Conservation (phyloP, 1,140 invertebrate genomes). For the Drosophila ficusphila region DNA sequence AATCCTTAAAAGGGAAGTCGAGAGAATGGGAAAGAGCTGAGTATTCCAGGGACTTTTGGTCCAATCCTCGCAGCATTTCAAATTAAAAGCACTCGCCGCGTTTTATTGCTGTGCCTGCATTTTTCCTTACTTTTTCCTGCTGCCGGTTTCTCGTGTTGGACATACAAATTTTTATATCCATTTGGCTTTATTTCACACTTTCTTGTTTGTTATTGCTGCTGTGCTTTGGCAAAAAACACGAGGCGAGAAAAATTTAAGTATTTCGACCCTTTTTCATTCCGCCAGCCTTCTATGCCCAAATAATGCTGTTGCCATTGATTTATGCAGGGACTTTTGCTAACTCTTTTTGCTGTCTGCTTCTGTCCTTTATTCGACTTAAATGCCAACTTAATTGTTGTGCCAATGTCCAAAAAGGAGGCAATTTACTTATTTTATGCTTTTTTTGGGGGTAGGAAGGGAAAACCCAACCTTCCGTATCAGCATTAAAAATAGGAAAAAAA, state of each 20-base stretch:
- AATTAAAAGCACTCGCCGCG: conserved; percentile 75
- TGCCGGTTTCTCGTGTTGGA: conserved; percentile 22
- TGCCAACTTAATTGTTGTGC: conserved; percentile 78
- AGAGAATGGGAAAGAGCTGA: not conserved
- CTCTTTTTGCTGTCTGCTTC: conserved; percentile 22
- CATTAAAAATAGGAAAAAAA: conserved; percentile 30
- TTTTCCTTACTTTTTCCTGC: conserved; percentile 35
- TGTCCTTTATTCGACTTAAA: conserved; percentile 66
- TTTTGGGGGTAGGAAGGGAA: conserved; percentile 10
- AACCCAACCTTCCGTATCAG: conserved; percentile 32
- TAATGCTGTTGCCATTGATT: conserved; percentile 82
- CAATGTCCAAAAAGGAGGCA: conserved; percentile 63
- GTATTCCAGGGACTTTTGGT: conserved; percentile 13
- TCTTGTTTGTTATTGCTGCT: conserved; percentile 78
- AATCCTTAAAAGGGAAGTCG: conserved; percentile 45
- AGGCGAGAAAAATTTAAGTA: conserved; percentile 59
- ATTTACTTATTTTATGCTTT: conserved; percentile 56
- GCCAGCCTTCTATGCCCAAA: conserved; percentile 52
- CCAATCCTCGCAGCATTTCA: conserved; percentile 64
- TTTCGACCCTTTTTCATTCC: conserved; percentile 63
- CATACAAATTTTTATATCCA: conserved; percentile 78
- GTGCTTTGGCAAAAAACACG: conserved; percentile 29
- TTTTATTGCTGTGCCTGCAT: conserved; percentile 79
- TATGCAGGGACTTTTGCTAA: conserved; percentile 52
- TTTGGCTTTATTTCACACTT: conserved; percentile 82